These are phyloP conservation scores for Colostygia pectinataria DNA, from an alignment of 2,888 invertebrate species.

Conservation along the genomic window DNA sequence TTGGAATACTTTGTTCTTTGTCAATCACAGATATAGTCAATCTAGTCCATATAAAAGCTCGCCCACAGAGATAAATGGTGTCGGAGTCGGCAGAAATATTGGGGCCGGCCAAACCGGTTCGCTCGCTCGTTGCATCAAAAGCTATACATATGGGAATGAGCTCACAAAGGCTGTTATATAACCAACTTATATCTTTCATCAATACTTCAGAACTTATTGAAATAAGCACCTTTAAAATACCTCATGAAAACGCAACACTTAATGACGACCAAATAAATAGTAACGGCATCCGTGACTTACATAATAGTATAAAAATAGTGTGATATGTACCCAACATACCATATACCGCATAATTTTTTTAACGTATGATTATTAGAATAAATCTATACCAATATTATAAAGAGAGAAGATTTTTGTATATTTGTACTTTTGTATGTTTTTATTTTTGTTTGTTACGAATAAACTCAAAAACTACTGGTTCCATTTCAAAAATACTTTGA, in stretches of 20 bases:
- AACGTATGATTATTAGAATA: too few relatives aligned
- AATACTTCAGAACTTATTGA: slow-evolving; percentile 5
- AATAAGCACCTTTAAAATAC: background rate
- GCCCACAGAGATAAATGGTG: slow-evolving; percentile 45
- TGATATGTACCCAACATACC: too few relatives aligned
- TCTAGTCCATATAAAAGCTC: slow-evolving; percentile 40
- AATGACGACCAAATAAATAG: too few relatives aligned
- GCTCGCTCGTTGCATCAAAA: slow-evolving; percentile 66
- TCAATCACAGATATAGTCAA: slow-evolving; percentile 18
- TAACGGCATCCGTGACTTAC: too few relatives aligned
- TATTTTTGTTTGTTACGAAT: too few relatives aligned
- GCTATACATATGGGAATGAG: slow-evolving; percentile 56
- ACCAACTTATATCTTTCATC: slow-evolving; percentile 30
- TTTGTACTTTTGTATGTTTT: too few relatives aligned
- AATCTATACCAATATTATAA: too few relatives aligned
- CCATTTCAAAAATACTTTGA: too few relatives aligned
- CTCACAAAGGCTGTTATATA: slow-evolving; percentile 53
- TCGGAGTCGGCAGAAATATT: slow-evolving; percentile 55
- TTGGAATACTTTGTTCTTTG: background rate
- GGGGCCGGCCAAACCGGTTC: slow-evolving; percentile 67
- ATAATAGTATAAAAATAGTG: too few relatives aligned
- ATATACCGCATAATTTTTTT: too few relatives aligned
- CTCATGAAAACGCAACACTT: background rate
- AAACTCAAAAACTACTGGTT: too few relatives aligned
- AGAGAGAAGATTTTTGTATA: too few relatives aligned